These are phyloP conservation scores for Drosophila sturtevanti DNA, from an alignment of 1,140 invertebrate genomes.

Conservation along the genomic window DNA sequence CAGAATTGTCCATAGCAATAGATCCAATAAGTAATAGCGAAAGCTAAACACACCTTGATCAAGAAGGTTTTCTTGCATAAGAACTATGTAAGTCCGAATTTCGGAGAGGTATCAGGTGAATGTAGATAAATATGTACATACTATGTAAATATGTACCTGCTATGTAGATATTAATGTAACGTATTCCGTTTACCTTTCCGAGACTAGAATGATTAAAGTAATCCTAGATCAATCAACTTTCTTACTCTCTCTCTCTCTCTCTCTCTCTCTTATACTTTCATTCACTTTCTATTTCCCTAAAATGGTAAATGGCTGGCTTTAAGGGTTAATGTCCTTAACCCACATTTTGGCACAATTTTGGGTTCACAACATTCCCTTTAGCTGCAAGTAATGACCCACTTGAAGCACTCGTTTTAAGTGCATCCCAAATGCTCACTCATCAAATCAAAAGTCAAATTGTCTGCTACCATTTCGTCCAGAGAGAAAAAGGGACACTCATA, in stretches of 20 bases:
- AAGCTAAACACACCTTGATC: too few species aligned
- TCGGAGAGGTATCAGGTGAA: too few species aligned
- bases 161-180: too few species aligned
- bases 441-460: constrained; percentile 60
- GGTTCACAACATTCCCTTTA: background rate
- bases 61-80: too few species aligned
- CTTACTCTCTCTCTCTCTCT: too few species aligned
- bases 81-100: too few species aligned
- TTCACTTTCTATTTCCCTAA: background rate
- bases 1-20: too few species aligned
- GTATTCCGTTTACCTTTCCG: too few species aligned
- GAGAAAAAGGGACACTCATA: constrained; percentile 27
- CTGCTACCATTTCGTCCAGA: constrained; percentile 2
- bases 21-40: too few species aligned
- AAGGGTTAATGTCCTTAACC: constrained; percentile 43
- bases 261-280: too few species aligned
- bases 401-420: constrained; percentile 39
- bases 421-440: constrained; percentile 57
- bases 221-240: background rate
- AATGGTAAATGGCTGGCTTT: constrained; percentile 17
- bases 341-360: constrained; percentile 19
- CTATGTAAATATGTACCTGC: too few species aligned
- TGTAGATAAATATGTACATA: too few species aligned
- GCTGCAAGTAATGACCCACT: constrained; percentile 54
- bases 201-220: background rate